A percentile compares a stretch with the other conserved stretches of the same genome.
Evolutionary conservation across 2,797 vertebrate species (phyloP).

Genomic region (Pterois miles): DNA sequence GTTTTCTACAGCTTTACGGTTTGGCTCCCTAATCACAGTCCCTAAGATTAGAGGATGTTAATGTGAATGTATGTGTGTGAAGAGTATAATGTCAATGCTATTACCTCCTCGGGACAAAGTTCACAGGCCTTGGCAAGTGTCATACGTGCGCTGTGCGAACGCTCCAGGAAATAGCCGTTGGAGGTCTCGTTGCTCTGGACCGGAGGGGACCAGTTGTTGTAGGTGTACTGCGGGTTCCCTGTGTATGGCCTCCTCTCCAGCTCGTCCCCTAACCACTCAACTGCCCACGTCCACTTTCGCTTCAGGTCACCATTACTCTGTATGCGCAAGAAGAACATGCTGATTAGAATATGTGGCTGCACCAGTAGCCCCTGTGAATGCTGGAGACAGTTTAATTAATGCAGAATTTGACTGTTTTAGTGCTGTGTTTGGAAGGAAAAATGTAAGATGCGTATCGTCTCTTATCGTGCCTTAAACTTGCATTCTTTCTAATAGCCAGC

Average conservation of each 20-base stretch:
- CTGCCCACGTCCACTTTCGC: constrained; percentile 99
- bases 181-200: constrained; percentile 99
- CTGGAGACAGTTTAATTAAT: neutral
- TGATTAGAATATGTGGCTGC: neutral
- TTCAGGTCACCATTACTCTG: constrained; percentile 99
- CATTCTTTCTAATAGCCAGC: no score
- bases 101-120: constrained; percentile 99
- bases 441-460: neutral
- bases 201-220: constrained; percentile 99
- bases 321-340: neutral
- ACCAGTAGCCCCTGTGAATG: neutral
- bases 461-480: neutral
- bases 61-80: constrained; percentile 13
- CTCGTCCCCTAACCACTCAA: constrained; percentile 99
- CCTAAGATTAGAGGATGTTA: constrained; percentile 5
- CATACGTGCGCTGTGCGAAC: constrained; percentile 99
- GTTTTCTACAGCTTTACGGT: neutral
- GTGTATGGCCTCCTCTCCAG: constrained; percentile 97
- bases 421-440: neutral
- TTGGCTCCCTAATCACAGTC: neutral
- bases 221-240: constrained; percentile 97
- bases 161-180: constrained; percentile 98
- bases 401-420: neutral
- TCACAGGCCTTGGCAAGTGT: constrained; percentile 99
- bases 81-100: neutral